Percentiles rank a stretch among this genome's conserved stretches.
phyloP scores from a whole-genome alignment of 1,140 invertebrate species.

The Drosophila ananassae region DNA sequence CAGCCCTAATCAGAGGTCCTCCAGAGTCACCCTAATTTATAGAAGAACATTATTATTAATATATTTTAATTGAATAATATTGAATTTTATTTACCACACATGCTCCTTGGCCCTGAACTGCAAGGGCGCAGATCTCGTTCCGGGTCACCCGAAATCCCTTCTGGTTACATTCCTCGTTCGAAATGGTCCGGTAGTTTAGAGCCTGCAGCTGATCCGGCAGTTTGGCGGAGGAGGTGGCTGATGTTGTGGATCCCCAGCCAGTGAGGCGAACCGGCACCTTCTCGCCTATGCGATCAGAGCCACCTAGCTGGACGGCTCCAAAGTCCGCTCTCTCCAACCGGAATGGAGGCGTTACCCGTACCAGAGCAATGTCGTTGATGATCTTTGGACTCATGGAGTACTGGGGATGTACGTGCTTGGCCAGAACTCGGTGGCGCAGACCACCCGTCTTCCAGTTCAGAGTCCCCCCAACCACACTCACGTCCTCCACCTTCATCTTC shows the following conservation, averaged over 20 bases:
- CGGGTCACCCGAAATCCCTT: slow-evolving; percentile 73
- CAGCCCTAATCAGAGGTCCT: slow-evolving; percentile 86
- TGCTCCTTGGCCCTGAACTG: slow-evolving; percentile 83
- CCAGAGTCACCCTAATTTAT: slow-evolving; percentile 88
- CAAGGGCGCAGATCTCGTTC: slow-evolving; percentile 84
- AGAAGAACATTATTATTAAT: neutral
- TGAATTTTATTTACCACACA: slow-evolving; percentile 68
- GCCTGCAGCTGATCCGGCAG: slow-evolving; percentile 71
- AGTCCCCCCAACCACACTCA: slow-evolving; percentile 84
- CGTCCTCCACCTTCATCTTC: slow-evolving; percentile 62
- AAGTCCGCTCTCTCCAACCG: slow-evolving; percentile 52
- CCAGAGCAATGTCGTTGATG: slow-evolving; percentile 76
- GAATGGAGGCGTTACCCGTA: slow-evolving; percentile 67
- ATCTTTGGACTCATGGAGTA: slow-evolving; percentile 66
- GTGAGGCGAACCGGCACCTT: slow-evolving; percentile 64
- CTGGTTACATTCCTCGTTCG: slow-evolving; percentile 72
- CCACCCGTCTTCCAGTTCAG: slow-evolving; percentile 84
- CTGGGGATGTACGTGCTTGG: slow-evolving; percentile 66
- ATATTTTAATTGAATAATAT: neutral
- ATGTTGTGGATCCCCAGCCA: slow-evolving; percentile 77
- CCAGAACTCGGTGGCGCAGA: slow-evolving; percentile 47
- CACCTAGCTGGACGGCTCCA: slow-evolving; percentile 52
- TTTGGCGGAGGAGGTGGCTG: slow-evolving; percentile 38
- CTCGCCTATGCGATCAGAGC: slow-evolving; percentile 53
- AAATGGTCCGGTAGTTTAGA: slow-evolving; percentile 71